Percentiles rank a stretch among this genome's conserved stretches.
Evolutionary conservation across 2,113 vertebrate species (phyloP).

Genomic region (Indicator indicator): DNA sequence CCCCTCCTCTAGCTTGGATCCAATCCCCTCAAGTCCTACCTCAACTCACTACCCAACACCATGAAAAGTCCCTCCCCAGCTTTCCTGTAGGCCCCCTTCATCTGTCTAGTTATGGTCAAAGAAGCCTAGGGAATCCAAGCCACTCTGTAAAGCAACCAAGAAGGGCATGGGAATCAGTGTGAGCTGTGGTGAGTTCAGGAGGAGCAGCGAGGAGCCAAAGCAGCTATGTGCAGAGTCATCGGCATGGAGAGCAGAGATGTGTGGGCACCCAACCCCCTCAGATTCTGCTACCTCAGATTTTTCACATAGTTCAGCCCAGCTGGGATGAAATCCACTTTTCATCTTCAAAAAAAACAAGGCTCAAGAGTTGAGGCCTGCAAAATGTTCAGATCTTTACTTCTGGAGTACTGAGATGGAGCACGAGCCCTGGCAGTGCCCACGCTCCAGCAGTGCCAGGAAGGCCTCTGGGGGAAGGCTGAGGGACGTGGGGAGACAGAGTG

Average conservation of each 20-base stretch:
- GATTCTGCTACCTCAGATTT: constrained; percentile 26
- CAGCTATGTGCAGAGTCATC: constrained; percentile 56
- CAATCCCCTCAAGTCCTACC: too few relatives aligned
- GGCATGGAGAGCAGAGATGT: not conserved
- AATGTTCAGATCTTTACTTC: not conserved
- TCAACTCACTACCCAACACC: too few relatives aligned
- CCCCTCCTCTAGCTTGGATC: too few relatives aligned
- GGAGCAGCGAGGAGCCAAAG: not conserved
- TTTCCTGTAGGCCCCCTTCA: too few relatives aligned
- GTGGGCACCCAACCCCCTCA: constrained; percentile 1
- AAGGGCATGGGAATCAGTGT: not conserved
- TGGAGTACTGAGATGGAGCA: not conserved
- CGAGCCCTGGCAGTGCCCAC: not conserved
- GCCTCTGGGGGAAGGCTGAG: rapidly evolving
- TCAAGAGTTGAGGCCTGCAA: not conserved
- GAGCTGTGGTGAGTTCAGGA: not conserved
- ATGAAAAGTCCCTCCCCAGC: too few relatives aligned
- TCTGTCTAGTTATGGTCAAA: not conserved
- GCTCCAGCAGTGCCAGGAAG: rapidly evolving
- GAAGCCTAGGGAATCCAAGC: not conserved
- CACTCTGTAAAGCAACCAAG: not conserved
- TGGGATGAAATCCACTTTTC: not conserved
- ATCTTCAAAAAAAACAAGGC: constrained; percentile 14
- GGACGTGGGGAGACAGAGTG: not conserved
- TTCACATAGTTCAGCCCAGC: not conserved